Conservation (phyloP, 1,140 invertebrate species). For the Probaryconus sp. region DNA sequence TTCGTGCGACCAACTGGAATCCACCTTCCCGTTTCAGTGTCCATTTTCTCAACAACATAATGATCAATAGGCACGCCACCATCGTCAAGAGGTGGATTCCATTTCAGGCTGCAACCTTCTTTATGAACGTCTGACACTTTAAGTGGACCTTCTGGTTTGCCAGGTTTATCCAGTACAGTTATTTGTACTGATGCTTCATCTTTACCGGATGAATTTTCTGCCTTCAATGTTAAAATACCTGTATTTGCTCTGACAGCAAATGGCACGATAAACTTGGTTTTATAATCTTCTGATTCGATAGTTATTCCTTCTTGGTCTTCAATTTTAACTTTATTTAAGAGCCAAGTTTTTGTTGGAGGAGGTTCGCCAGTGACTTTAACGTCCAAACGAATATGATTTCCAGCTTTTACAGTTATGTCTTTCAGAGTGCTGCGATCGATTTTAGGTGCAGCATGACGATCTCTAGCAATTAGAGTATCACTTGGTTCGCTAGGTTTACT, state of each 20-base stretch:
- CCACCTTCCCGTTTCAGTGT: constrained; percentile 90
- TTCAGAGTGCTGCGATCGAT: constrained; percentile 94
- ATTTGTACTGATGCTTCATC: constrained; percentile 95
- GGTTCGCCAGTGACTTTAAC: constrained; percentile 94
- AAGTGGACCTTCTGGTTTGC: constrained; percentile 93
- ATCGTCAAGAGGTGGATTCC: constrained; percentile 95
- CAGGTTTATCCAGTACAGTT: constrained; percentile 91
- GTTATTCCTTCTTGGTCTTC: constrained; percentile 83
- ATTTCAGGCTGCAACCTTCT: constrained; percentile 95
- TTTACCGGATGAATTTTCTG: constrained; percentile 93
- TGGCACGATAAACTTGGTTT: constrained; percentile 87
- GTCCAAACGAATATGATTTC: constrained; percentile 90
- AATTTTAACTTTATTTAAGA: constrained; percentile 85
- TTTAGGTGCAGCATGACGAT: constrained; percentile 91
- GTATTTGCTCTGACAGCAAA: constrained; percentile 88
- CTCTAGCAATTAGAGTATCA: constrained; percentile 89
- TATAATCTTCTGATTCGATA: constrained; percentile 91
- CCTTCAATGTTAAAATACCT: constrained; percentile 91
- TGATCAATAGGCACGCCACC: constrained; percentile 94
- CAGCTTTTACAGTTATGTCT: constrained; percentile 91
- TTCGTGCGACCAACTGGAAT: constrained; percentile 87
- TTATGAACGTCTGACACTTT: constrained; percentile 94
- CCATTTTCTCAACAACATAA: constrained; percentile 95
- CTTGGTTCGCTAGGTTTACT: constrained; percentile 93
- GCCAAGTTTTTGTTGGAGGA: constrained; percentile 90